Evolutionary conservation across 2,113 vertebrate genomes (phyloP).

Genomic region (Canis aureus): DNA sequence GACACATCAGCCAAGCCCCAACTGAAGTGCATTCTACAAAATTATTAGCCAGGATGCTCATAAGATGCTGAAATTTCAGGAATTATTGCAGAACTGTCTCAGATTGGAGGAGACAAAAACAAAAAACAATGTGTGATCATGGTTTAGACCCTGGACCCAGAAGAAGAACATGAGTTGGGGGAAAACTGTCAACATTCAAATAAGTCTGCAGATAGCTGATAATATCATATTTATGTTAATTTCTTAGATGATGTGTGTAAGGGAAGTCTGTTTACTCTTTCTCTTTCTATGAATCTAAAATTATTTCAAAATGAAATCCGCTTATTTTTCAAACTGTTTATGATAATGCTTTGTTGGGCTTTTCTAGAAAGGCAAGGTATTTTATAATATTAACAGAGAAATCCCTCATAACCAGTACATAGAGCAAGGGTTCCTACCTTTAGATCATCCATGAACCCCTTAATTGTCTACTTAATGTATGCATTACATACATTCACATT

Average conservation of each 20-base stretch:
- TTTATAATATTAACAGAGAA: conserved; percentile 18
- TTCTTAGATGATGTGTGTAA: neutral
- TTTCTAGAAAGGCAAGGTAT: neutral
- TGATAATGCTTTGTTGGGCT: neutral
- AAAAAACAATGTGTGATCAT: no score
- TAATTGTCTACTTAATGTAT: neutral
- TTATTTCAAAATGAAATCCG: neutral
- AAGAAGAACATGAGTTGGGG: no score
- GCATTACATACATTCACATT: neutral
- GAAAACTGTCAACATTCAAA: neutral
- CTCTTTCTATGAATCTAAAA: neutral
- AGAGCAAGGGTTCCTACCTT: neutral
- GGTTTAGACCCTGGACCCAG: no score
- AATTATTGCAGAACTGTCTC: no score
- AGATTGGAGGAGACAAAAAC: no score
- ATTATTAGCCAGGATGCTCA: no score
- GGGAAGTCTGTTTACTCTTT: neutral
- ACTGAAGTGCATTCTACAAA: no score
- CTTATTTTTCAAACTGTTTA: neutral
- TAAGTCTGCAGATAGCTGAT: no score
- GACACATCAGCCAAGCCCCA: no score
- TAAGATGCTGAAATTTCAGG: no score
- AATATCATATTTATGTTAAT: neutral
- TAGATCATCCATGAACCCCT: neutral
- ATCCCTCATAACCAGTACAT: neutral